Base-by-base conservation (phyloP, 2,888 invertebrate species). In the Euzophera pinguis region DNA sequence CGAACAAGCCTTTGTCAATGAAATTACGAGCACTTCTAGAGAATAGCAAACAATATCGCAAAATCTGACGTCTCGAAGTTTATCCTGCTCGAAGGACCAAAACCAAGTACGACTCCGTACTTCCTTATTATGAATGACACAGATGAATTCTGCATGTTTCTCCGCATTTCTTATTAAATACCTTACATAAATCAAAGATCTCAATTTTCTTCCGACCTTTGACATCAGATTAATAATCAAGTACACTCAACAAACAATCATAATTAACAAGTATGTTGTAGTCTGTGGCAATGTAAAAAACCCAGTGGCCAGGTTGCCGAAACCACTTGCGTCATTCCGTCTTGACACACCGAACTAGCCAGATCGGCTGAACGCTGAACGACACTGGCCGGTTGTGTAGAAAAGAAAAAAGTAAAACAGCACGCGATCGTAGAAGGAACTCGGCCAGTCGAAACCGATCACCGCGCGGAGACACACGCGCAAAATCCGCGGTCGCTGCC, bases 241-340 rank as follows among this genome's bases (percentile, higher is more conserved):
- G 34, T 17, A 39, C 16, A 16, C 22, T 43, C 49, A 38, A 38
- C 39, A 50, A 38, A 53, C 51, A 56, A 52, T 53, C 38, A 41
- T 43, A 47, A 51, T 53, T 53, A 55, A 59, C 37, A 42, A 52
- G 57, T 58, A 51, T 41, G 47, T 64, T 22, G 62, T 65, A 67
- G 64, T 65, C 69, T 63, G 56, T 70, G 69, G 74, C 79, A 77
- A 80, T 66, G 69, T 77, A 75, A 81, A 81, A 81, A 82, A 66
- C 68, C 66, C 69, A 58, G 59, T 58, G 63, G 54, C 67, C 65
- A 70, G 66, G 72, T 83, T 88, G 87, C 81, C 81, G 78, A 87
- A 89, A 87, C 75, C 48, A 66, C 84, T 88, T 88, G 86, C 88
- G 86, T 87, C 88, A 89, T 58, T 67, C 62, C 59, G 64, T 75